A percentile compares a stretch with the other conserved stretches of the same genome.
Evolutionary conservation across 2,797 vertebrate genomes (phyloP).

Genomic region (Phalanger gymnotis): DNA sequence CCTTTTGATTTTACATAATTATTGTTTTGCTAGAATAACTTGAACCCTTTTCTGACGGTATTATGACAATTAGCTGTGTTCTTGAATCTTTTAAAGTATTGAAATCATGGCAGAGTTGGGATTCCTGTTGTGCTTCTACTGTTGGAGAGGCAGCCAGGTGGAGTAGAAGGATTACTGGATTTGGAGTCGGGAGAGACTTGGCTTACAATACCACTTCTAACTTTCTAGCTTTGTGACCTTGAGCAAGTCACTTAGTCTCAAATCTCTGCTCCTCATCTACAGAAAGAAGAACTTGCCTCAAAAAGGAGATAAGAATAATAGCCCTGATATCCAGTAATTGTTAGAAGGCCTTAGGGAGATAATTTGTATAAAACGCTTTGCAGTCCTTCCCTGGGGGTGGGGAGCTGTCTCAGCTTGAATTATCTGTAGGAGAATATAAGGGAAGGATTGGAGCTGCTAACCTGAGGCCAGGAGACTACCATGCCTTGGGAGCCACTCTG

Average conservation of each 20-base stretch:
- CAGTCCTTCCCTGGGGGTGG: background rate
- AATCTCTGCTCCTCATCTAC: background rate
- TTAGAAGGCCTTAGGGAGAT: background rate
- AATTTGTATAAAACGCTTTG: background rate
- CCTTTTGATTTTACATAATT: background rate
- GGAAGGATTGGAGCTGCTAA: background rate
- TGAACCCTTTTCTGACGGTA: background rate
- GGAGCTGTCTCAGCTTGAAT: background rate
- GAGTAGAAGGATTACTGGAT: background rate
- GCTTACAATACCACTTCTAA: background rate
- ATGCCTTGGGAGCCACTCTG: background rate
- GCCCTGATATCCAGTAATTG: background rate
- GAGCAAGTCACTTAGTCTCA: background rate
- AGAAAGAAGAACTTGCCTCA: background rate
- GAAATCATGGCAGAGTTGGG: background rate
- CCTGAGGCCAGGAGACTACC: background rate
- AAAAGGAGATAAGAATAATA: background rate
- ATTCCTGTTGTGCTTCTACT: too few relatives aligned
- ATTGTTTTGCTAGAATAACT: rapidly evolving
- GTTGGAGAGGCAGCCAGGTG: background rate
- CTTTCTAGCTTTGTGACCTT: background rate
- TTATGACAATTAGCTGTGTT: background rate
- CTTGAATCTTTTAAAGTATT: background rate
- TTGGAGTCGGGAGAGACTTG: background rate
- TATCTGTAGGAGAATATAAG: background rate